Evolutionary conservation across 2,113 vertebrate genomes (phyloP), one percentile per base, ranked within the genome.

Genomic region (Litocranius walleri): DNA sequence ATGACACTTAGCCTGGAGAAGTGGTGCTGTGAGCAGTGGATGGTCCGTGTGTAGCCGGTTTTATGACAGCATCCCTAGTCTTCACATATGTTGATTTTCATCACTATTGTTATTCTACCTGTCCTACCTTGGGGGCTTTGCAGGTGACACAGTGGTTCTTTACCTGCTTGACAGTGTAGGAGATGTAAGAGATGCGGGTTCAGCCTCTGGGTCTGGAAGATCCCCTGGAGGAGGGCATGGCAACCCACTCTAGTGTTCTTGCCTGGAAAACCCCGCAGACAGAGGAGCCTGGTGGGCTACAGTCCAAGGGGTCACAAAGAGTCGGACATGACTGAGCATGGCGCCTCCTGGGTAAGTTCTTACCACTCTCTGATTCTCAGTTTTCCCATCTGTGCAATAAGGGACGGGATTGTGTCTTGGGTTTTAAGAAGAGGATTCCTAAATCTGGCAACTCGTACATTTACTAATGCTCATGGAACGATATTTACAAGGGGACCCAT

Each of bases 11-110:
- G 13, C 3, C 3, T 17, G 61, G 36, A 43, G 43, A 54, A 54
- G 27, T 13, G 36, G 67, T 23, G 12, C 8, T 4, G 6, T 16
- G 67, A 54, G 7, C 56, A 15, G 50, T 33, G 8, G 12, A 29
- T 2, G 14, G n/a, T 7, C 36, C 12, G 0, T 0, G 3, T 0
- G 1, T 3, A 5, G 90, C 16, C 0, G 54, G 40, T 23, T 23
- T 80, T 15, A 61, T n/a, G 36, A 14, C 25, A 21, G 33, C 4
- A 4, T 12, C 64, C 54, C 16, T 5, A 45, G 40, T 29, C 33
- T 43, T 36, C 45, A 36, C 5, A 48, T 17, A 29, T 7, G 25
- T 5, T 19, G 3, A 25, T 11, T n/a, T 64, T 59, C 40, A 10
- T 48, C 54, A 27, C 54, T 40, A 8, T 27, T 62, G 6, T 54